Evolutionary conservation across 2,797 vertebrate genomes (phyloP), one percentile per base, ranked within the genome.

Genomic region (Acipenser ruthenus): DNA sequence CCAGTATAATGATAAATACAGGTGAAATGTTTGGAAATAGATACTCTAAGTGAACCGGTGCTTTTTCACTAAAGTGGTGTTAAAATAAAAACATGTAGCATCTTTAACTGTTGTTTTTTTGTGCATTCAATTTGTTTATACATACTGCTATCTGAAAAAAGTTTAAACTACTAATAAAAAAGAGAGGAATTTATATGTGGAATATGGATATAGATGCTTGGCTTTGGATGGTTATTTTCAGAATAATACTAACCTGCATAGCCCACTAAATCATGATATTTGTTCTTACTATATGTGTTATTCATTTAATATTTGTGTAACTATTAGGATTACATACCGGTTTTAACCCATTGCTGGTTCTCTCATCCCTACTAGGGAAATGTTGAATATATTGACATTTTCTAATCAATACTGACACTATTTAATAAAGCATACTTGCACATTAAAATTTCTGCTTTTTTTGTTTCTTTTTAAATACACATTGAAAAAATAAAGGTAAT

Each of bases 391-490:
- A 10, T 10, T n/a, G 55, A 10, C 11, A 12, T 10, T 58, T 6
- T 58, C 11, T 58, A 58, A 58, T 58, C 55, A 12, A 6, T 10
- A 6, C 11, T n/a, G 12, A 10, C 1, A 1, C 13, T 58, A 1
- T 58, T 58, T 58, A 58, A 58, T 58, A 58, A 58, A 58, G 55
- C 55, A 58, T n/a, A 13, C 11, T 3, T 58, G 55, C 55, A 58
- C 55, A 58, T 12, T 2, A 58, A 10, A 58, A 11, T 18, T 8
- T 15, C 12, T 11, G 55, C 13, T 12, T n/a, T 58, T 58, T 6
- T 58, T 18, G 11, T n/a, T 12, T 11, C 13, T 10, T 12, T 12
- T 13, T 11, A 6, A 58, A 58, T 6, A 15, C 10, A 58, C 6
- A 7, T 58, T 10, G 6, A 6, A n/a, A 58, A 15, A 6, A n/a